Conservation (phyloP, 2,888 invertebrate species). For the Meteorus cinctellus region DNA sequence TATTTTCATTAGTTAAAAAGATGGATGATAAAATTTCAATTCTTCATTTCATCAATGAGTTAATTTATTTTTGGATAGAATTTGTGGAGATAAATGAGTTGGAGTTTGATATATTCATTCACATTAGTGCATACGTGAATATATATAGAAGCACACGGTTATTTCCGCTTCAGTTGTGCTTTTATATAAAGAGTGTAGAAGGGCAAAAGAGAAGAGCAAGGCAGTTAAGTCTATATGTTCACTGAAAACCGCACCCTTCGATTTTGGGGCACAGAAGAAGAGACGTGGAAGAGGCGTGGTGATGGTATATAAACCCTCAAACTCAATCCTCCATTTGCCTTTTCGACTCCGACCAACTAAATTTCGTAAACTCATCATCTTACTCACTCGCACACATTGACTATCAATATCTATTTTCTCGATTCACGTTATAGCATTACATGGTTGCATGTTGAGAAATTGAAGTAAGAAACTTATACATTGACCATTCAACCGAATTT, state of each 20-base stretch:
- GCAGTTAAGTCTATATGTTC: conserved; percentile 61
- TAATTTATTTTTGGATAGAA: no score
- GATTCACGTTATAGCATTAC: background rate
- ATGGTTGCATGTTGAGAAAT: conserved; percentile 54
- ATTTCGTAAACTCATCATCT: conserved; percentile 19
- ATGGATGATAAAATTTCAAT: no score
- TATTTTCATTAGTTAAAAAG: no score
- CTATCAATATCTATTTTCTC: background rate
- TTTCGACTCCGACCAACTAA: conserved; percentile 44
- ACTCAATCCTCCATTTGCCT: conserved; percentile 48
- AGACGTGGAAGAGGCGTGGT: conserved; percentile 63
- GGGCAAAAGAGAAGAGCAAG: conserved; percentile 29
- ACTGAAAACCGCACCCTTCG: conserved; percentile 59
- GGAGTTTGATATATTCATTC: no score
- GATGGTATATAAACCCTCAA: conserved; percentile 47
- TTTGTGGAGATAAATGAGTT: no score
- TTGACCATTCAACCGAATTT: conserved; percentile 51
- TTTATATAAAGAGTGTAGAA: conserved; percentile 11
- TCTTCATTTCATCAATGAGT: no score
- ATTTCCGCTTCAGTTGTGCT: background rate
- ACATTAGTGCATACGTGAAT: background rate
- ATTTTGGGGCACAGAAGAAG: conserved; percentile 28
- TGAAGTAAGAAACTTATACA: conserved; percentile 65
- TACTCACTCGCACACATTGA: conserved; percentile 1
- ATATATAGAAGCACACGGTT: conserved; percentile 34